Evolutionary conservation across 2,113 vertebrate species (phyloP).

Genomic region (Catharus bicknelli): DNA sequence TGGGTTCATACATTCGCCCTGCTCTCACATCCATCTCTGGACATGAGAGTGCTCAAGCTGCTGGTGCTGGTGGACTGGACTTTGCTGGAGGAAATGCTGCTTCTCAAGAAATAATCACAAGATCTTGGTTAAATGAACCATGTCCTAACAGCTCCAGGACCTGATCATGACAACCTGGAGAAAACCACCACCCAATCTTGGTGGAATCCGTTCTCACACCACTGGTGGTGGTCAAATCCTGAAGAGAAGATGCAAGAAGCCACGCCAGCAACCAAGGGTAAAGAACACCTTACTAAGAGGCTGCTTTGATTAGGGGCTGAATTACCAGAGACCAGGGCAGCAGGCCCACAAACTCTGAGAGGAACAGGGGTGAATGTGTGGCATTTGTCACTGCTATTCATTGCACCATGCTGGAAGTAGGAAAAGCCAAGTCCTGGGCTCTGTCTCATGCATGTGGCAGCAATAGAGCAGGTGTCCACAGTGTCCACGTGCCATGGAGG

Average conservation of each 20-base stretch:
- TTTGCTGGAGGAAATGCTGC: not conserved
- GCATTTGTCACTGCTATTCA: not conserved
- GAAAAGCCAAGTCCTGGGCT: not conserved
- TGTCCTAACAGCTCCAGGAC: constrained; percentile 21
- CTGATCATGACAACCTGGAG: not conserved
- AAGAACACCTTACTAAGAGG: not conserved
- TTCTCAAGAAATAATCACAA: not conserved
- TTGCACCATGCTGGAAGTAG: fast-evolving
- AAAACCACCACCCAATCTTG: not conserved
- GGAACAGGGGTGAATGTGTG: not conserved
- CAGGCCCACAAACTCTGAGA: not conserved
- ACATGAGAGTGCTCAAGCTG: not conserved
- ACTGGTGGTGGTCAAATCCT: not conserved
- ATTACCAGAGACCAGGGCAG: not conserved
- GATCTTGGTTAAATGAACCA: not conserved
- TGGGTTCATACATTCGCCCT: not conserved
- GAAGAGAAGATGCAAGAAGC: not conserved
- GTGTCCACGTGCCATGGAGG: not conserved
- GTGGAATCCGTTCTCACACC: not conserved
- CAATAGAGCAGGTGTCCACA: not conserved
- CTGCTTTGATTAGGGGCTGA: not conserved
- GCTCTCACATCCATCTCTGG: not conserved
- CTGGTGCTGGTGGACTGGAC: not conserved
- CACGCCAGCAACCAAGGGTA: not conserved
- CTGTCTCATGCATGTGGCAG: not conserved